Percentiles rank a stretch among this genome's conserved stretches.
phyloP scores from a whole-genome alignment of 2,113 vertebrate species.

The Pampusana beccarii region DNA sequence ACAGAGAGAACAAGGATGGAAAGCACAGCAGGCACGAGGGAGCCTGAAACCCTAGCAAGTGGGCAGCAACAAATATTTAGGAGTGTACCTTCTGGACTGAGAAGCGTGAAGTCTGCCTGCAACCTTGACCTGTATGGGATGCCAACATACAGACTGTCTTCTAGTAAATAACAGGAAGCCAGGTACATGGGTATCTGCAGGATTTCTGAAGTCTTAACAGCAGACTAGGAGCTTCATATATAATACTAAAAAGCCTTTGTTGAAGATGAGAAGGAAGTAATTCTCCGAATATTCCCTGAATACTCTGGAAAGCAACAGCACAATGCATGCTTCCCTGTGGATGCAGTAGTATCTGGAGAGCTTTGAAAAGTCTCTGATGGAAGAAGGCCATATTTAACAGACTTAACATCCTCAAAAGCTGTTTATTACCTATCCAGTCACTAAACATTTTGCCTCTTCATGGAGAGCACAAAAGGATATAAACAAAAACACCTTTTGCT shows the following conservation, averaged over 20 bases:
- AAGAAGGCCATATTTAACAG: not conserved
- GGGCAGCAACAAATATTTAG: not conserved
- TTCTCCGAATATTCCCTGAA: not conserved
- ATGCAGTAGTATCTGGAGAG: not conserved
- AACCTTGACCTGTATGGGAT: not conserved
- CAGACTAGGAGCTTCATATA: not conserved
- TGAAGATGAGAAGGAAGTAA: not conserved
- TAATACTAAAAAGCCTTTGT: not conserved
- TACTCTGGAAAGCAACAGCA: not conserved
- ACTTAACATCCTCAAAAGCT: not conserved
- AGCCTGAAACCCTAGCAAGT: not conserved
- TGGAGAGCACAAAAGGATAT: not conserved
- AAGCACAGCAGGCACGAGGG: not conserved
- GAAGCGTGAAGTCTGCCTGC: not conserved
- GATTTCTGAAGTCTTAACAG: not conserved
- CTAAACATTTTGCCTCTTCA: not conserved
- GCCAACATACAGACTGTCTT: not conserved
- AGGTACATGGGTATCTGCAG: not conserved
- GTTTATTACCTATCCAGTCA: not conserved
- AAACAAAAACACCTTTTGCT: not conserved
- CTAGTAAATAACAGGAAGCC: not conserved
- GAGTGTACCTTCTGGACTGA: not conserved
- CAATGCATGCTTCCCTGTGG: fast-evolving
- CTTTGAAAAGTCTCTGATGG: not conserved
- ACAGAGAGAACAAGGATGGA: not conserved